phyloP scores from a whole-genome alignment of 2,113 vertebrate species.

The Oxyruncus cristatus region DNA sequence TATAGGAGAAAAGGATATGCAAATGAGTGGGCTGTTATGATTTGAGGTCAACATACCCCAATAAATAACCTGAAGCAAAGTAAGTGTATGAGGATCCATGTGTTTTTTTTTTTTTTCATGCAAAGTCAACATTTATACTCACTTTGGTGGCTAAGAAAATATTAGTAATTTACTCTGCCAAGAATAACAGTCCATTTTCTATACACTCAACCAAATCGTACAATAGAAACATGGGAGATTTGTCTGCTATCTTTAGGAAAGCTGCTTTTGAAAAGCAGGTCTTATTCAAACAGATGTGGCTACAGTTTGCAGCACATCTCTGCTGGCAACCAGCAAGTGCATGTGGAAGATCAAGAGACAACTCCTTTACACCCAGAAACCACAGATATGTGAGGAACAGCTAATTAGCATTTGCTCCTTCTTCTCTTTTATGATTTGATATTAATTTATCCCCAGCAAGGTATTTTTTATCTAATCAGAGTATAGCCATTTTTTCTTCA shows the following conservation, averaged over 20 bases:
- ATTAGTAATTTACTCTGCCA: background rate
- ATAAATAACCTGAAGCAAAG: background rate
- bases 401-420: background rate
- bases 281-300: background rate
- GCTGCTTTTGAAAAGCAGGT: background rate
- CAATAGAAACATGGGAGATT: background rate
- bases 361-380: background rate
- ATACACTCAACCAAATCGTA: background rate
- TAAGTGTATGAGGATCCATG: background rate
- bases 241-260: background rate
- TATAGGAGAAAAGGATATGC: background rate
- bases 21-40: background rate
- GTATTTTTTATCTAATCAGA: background rate
- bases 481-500: background rate
- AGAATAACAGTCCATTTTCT: background rate
- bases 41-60: background rate
- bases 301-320: background rate
- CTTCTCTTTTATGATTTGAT: background rate
- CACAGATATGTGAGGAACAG: background rate
- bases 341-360: background rate
- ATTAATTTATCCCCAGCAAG: background rate
- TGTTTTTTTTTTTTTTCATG: background rate
- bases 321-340: background rate
- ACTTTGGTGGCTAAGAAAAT: background rate
- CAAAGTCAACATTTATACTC: background rate